Percentiles rank a stretch among this genome's conserved stretches.
phyloP scores from a whole-genome alignment of 2,113 vertebrate genomes.

The Upupa epops region DNA sequence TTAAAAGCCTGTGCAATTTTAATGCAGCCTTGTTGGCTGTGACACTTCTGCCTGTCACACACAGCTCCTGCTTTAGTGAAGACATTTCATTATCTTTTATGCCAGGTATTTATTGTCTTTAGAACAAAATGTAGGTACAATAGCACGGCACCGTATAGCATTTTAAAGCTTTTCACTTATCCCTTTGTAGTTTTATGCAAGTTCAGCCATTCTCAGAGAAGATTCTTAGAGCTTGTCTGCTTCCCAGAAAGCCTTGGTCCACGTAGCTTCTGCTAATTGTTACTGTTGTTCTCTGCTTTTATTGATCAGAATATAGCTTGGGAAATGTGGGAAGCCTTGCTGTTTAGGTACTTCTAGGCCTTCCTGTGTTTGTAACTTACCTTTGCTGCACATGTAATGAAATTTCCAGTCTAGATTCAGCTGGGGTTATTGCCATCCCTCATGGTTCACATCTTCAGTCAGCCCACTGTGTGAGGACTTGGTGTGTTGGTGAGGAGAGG shows the following conservation, averaged over 20 bases:
- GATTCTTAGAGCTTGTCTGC: not conserved
- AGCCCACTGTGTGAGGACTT: not conserved
- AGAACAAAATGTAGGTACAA: not conserved
- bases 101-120: constrained; percentile 56
- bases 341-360: not conserved
- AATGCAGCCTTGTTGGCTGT: constrained; percentile 69
- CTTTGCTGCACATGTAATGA: not conserved
- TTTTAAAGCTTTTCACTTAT: constrained; percentile 21
- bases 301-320: not conserved
- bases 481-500: not conserved
- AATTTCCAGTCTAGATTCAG: not conserved
- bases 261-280: not conserved
- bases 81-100: constrained; percentile 66
- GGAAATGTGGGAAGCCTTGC: not conserved
- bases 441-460: not conserved
- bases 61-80: constrained; percentile 57
- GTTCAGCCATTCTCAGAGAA: not conserved
- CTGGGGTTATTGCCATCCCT: not conserved
- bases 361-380: not conserved
- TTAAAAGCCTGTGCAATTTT: constrained; percentile 68
- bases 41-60: constrained; percentile 62
- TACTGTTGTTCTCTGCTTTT: not conserved
- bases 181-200: not conserved
- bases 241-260: not conserved
- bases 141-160: constrained; percentile 3